Evolutionary conservation across 2,797 vertebrate genomes (phyloP).

Genomic region (Ptychadena robeensis): DNA sequence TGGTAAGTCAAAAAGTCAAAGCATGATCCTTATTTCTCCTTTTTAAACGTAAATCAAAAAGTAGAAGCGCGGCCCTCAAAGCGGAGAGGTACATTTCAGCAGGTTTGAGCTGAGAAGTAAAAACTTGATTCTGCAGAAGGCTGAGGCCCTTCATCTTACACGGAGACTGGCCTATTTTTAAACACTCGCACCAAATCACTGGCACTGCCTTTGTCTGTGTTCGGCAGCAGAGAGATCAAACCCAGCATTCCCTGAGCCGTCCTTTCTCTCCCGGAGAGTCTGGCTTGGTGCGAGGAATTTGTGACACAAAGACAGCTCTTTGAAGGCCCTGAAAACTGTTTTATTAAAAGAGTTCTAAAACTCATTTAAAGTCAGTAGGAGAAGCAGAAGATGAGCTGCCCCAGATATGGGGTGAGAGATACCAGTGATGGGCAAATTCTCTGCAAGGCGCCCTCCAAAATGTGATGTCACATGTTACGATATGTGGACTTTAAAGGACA

Average conservation of each 20-base stretch:
- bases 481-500: neutral
- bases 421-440: neutral
- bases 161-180: constrained; percentile 76
- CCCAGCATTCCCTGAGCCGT: constrained; percentile 64
- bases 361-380: constrained; percentile 73
- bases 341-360: constrained; percentile 75
- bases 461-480: too few species aligned
- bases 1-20: constrained; percentile 37
- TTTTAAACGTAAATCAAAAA: constrained; percentile 71
- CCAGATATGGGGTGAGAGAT: constrained; percentile 28
- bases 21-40: constrained; percentile 38
- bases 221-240: constrained; percentile 73
- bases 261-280: constrained; percentile 75
- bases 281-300: constrained; percentile 71
- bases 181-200: constrained; percentile 70
- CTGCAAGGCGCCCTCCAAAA: neutral
- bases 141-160: constrained; percentile 73
- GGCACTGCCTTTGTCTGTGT: constrained; percentile 71
- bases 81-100: constrained; percentile 68
- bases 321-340: constrained; percentile 75
- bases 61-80: constrained; percentile 67
- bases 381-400: constrained; percentile 64
- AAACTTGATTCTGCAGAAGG: constrained; percentile 70
- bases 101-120: constrained; percentile 67
- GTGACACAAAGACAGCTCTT: constrained; percentile 69